Evolutionary conservation across 2,797 vertebrate species (phyloP), one percentile per base, ranked within the genome.

Genomic region (Xenentodon cancila): DNA sequence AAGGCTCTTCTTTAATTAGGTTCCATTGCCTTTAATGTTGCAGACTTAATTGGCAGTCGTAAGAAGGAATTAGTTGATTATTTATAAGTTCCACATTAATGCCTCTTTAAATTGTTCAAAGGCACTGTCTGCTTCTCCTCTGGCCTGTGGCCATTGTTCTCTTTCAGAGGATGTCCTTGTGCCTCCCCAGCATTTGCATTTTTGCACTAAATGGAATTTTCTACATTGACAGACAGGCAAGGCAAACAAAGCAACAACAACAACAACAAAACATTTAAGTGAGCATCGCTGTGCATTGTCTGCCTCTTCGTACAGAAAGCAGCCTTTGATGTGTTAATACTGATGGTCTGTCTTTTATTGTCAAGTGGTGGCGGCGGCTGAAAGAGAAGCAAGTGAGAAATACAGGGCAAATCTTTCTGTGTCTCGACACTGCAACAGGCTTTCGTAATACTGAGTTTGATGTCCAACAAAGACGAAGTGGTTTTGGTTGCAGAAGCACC

Each of bases 271-370:
- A 96, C 94, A 96, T 95, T 83, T 93, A 95, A 97, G 95, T 95
- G 93, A 93, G 91, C 86, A 91, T 94, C 89, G 64, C 83, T 83
- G 81, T 91, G 92, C 91, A 90, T 90, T 94, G 89, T 94, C 81
- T 66, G 56, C 80, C 75, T 81, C 85, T 88, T 88, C 71, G 87
- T 86, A 82, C 84, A 78, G 81, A 74, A 71, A 84, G 71, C 75
- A 71, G 62, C 85, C 93, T 98, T 98, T 99, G 96, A 98, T 98
- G 94, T 97, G 96, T 91, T 95, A 96, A 96, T 96, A 87, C 61
- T 88, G 80, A 82, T 91, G 90, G 91, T 93, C 91, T 73, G 68
- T 77, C 60, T 88, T 88, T 88, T 72, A 80, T 91, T 87, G 78
- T 89, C 67, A 94, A 96, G 93, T 94, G 92, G 88, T 93, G 92